Percentiles rank a stretch among this genome's conserved stretches.
phyloP scores from a whole-genome alignment of 2,113 vertebrate genomes.

The Ictidomys tridecemlineatus region DNA sequence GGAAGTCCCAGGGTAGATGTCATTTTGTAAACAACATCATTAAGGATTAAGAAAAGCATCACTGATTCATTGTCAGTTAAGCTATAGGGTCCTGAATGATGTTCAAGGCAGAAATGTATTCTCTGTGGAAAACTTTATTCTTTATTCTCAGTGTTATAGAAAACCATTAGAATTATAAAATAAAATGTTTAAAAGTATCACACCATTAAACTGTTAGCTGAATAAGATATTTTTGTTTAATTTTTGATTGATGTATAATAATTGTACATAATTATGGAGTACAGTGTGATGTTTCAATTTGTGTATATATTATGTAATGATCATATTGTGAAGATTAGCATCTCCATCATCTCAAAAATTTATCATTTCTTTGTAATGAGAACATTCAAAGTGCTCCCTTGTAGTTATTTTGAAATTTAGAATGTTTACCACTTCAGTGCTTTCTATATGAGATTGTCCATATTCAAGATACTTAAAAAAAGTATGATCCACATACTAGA shows the following conservation, averaged over 20 bases:
- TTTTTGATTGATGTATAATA: background rate
- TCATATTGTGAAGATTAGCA: background rate
- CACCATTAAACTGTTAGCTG: background rate
- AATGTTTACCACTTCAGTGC: background rate
- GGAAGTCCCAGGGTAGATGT: conserved; percentile 46
- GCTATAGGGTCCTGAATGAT: background rate
- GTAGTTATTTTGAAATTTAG: background rate
- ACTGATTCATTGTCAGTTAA: conserved; percentile 52
- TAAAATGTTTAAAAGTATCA: conserved; percentile 19
- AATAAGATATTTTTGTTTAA: background rate
- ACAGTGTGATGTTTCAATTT: background rate
- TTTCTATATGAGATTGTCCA: background rate
- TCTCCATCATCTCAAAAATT: background rate
- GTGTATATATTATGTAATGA: background rate
- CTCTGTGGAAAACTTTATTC: conserved; percentile 1
- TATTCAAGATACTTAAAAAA: conserved; percentile 5
- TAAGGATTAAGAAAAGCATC: conserved; percentile 63
- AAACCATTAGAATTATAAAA: conserved; percentile 32
- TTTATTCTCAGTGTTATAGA: conserved; percentile 52
- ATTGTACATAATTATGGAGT: background rate
- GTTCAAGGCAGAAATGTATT: conserved; percentile 32
- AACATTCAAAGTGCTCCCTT: background rate
- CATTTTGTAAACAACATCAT: conserved; percentile 68
- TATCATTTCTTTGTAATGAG: background rate
- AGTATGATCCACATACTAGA: background rate